Evolutionary conservation across 2,113 vertebrate genomes (phyloP), one percentile per base, ranked within the genome.

Genomic region (Ameiurus melas): DNA sequence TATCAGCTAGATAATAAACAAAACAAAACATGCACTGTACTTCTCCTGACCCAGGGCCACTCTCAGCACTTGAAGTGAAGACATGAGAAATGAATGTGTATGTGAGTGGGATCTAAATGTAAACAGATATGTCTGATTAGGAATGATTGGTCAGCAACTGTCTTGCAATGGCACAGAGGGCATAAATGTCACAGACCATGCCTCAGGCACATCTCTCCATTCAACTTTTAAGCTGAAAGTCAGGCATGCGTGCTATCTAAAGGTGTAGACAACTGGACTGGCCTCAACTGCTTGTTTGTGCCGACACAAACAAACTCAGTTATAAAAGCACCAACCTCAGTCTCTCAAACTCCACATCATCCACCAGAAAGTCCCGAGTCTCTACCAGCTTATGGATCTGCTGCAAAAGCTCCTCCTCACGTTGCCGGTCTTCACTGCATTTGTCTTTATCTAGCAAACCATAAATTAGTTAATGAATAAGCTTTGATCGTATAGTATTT

Each of bases 331-430:
- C 90, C 17, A 66, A 93, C 91, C 91, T 91, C 78, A 98, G 96
- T 83, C 97, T 93, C 93, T 98, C 97, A 73, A 98, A 97, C 91
- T 98, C 97, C 88, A 97, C 96, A 4, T 98, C 97, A 0, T 98
- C 97, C 94, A 98, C 97, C 60, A 98, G 93, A 92, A 97, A 98
- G 93, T 98, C 97, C 89, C 97, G 94, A 0, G 96, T 97, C 91
- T 98, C 97, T 84, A 98, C 97, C 91, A 98, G 94, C 92, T 98
- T 98, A 88, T 97, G 97, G 89, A 98, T 97, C 92, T 96, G 97
- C 83, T 96, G 96, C 66, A 98, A 94, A 1, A 98, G 95, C 39
- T 97, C 96, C 33, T 97, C 97, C 78, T 97, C 97, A 66, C 91
- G 95, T 92, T 96, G 95, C 43, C 94, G 94, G 91, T 97, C 95